A percentile compares a stretch with the other conserved stretches of the same genome.
phyloP scores from a whole-genome alignment of 2,888 invertebrate genomes.

The Cantharis rustica region DNA sequence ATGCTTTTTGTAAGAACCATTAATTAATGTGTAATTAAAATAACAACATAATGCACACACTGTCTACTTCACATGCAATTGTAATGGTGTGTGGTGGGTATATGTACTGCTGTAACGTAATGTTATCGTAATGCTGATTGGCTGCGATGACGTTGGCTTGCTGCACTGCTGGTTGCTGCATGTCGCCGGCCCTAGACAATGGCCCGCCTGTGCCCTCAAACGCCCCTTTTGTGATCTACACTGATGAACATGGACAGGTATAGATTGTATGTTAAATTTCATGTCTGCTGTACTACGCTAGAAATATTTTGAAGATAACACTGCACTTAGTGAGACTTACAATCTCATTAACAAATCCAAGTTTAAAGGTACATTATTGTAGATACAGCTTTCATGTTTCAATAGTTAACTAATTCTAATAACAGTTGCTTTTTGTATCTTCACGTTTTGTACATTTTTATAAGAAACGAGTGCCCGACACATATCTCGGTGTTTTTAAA shows the following conservation, averaged over 20 bases:
- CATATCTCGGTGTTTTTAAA: background rate
- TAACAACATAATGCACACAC: conserved; percentile 22
- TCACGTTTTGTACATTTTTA: conserved; percentile 5
- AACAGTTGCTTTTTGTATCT: conserved; percentile 19
- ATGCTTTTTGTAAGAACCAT: background rate
- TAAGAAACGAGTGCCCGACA: background rate
- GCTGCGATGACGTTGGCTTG: conserved; percentile 57
- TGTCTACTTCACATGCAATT: conserved; percentile 39
- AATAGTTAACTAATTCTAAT: conserved; percentile 44
- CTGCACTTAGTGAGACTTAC: conserved; percentile 9
- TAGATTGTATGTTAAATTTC: conserved; percentile 57
- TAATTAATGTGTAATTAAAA: background rate
- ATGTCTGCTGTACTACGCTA: conserved; percentile 54
- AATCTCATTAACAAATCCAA: conserved; percentile 5
- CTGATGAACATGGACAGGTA: conserved; percentile 96
- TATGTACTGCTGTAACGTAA: conserved; percentile 55
- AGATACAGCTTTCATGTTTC: conserved; percentile 49
- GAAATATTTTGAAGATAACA: conserved; percentile 20
- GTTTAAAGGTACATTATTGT: conserved; percentile 17
- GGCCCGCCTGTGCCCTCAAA: conserved; percentile 80
- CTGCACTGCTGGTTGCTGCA: conserved; percentile 61
- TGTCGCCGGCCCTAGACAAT: conserved; percentile 63
- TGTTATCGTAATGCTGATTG: conserved; percentile 57
- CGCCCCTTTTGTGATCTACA: conserved; percentile 93
- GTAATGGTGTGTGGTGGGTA: conserved; percentile 55